Conservation (phyloP, 2,797 vertebrate species). For the Manis crassicaudata region DNA sequence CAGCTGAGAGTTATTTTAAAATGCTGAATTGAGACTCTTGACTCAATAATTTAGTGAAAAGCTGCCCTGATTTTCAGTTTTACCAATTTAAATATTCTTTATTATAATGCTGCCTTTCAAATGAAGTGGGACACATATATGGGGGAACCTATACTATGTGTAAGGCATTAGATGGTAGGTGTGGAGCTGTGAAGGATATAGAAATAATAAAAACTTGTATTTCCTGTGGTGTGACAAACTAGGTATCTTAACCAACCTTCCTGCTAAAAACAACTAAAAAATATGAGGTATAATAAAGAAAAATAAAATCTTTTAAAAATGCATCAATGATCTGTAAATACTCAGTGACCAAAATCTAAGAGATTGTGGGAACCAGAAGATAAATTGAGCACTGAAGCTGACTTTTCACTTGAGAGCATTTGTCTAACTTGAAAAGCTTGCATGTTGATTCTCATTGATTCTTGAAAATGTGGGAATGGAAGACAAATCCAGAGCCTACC, state of each 20-base stretch:
- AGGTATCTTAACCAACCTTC: neutral
- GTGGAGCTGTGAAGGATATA: neutral
- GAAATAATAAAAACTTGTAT: neutral
- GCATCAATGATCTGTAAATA: neutral
- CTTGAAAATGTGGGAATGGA: neutral
- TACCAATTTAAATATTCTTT: neutral
- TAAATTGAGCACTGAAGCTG: neutral
- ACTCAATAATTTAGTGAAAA: slow-evolving; percentile 44
- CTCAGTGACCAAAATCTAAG: neutral
- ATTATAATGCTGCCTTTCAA: neutral
- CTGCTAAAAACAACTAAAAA: neutral
- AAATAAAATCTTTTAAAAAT: neutral
- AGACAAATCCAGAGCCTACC: neutral
- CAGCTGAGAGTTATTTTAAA: slow-evolving; percentile 38
- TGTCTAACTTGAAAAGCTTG: neutral
- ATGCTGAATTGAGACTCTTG: slow-evolving; percentile 37
- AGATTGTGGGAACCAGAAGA: neutral
- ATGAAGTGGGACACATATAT: neutral
- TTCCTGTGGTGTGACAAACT: neutral
- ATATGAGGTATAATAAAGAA: neutral
- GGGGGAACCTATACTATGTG: neutral
- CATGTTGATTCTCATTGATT: neutral
- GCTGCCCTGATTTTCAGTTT: neutral
- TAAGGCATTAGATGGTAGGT: neutral
- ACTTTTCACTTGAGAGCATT: slow-evolving; percentile 32